phyloP scores from a whole-genome alignment of 2,888 invertebrate species.

The Camptogramma bilineatum region DNA sequence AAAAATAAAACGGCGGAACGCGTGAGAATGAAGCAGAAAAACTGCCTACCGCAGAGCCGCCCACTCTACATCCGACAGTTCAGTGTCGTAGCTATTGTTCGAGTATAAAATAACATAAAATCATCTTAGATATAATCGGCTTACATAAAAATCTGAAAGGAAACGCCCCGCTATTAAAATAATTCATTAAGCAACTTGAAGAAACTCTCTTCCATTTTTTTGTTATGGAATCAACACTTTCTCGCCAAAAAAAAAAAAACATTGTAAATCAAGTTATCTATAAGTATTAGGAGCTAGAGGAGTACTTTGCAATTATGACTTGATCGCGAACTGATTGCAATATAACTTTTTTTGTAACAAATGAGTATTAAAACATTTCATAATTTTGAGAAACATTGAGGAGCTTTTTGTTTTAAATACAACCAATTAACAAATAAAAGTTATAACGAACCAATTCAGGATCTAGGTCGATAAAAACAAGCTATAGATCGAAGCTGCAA shows the following conservation, averaged over 20 bases:
- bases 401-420: not conserved
- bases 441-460: constrained; percentile 25
- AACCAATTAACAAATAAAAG: not conserved
- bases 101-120: constrained; percentile 55
- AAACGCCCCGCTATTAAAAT: not conserved
- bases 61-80: constrained; percentile 66
- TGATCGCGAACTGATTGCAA: too few species aligned
- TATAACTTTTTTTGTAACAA: too few species aligned
- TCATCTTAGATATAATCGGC: constrained; percentile 23
- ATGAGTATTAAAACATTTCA: too few species aligned
- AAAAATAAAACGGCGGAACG: constrained; percentile 56
- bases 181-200: too few species aligned
- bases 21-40: constrained; percentile 58
- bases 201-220: too few species aligned
- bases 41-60: constrained; percentile 72
- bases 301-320: too few species aligned
- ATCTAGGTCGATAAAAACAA: constrained; percentile 44
- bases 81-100: constrained; percentile 64
- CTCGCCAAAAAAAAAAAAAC: too few species aligned
- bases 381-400: not conserved
- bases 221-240: too few species aligned
- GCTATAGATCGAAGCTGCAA: constrained; percentile 51
- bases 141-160: constrained; percentile 21
- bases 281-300: too few species aligned
- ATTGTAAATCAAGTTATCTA: too few species aligned